Evolutionary conservation across 1,140 invertebrate genomes (phyloP), one percentile per base, ranked within the genome.

Genomic region (Sweltsa coloradensis): DNA sequence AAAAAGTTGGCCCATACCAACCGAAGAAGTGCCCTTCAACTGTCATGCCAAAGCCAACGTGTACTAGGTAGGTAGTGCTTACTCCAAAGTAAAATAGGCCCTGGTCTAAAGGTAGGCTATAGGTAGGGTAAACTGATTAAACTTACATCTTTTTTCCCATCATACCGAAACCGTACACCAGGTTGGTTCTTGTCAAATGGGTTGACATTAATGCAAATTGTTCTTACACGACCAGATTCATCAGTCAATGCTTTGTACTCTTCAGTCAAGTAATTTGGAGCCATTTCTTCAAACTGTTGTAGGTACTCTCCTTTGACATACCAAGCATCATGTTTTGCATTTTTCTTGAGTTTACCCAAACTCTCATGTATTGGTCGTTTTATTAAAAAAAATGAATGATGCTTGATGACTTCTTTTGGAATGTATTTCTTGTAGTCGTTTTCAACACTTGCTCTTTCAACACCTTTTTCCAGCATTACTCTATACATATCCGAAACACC

Each of bases 401-500:
- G 72, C 51, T 78, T 82, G 14, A 83, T 69, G 36, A 89, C 74
- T 47, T 79, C 77, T 61, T 80, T 83, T 0, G 87, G 86, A 51
- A 90, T 76, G 66, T 81, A 90, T 51, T 81, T 79, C 59, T 82
- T 85, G 49, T 85, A 89, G 49, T 86, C 78, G 49, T 71, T 76
- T 57, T 83, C 76, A 4, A 90, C 74, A 45, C 71, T 68, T 52
- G 81, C 77, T 18, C 69, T 62, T 11, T 71, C 59, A 36, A 78
- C 59, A 47, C 74, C 72, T 53, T 84, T 76, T 59, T 89, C 85
- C 14, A 83, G 57, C 64, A 85, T 82, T 11, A 80, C 79, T 52
- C 83, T 67, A 29, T 64, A 69, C 85, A 91, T 91, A 62, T 91
- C 86, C 47, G 81, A 76, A 27, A 89, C 85, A 7, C 83, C 84